A percentile compares a stretch with the other conserved stretches of the same genome.
Evolutionary conservation across 2,113 vertebrate species (phyloP).

Genomic region (Poecile atricapillus): DNA sequence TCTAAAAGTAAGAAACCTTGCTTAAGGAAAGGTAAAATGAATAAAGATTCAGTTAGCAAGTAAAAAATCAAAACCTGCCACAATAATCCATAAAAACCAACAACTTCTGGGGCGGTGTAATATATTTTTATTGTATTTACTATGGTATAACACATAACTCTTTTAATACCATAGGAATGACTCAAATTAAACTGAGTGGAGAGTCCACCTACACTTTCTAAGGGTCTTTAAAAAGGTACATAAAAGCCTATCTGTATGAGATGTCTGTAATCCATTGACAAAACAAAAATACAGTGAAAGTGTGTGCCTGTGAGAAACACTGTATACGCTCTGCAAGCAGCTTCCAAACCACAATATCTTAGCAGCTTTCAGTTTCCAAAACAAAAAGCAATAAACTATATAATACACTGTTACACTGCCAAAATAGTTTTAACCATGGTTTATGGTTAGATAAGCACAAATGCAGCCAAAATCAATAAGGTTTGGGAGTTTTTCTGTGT

Average conservation of each 20-base stretch:
- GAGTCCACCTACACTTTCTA: background rate
- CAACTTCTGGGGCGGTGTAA: background rate
- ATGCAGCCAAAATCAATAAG: conserved; percentile 48
- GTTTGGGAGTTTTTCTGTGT: background rate
- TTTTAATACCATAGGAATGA: background rate
- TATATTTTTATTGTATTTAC: background rate
- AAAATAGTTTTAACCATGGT: conserved; percentile 47
- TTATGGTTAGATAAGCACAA: conserved; percentile 57
- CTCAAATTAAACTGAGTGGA: background rate
- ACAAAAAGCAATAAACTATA: conserved; percentile 55
- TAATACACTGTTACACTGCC: conserved; percentile 41
- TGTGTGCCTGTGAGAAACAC: background rate
- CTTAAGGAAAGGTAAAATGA: background rate
- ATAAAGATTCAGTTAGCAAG: background rate
- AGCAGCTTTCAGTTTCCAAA: conserved; percentile 67
- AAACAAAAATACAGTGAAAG: conserved; percentile 37
- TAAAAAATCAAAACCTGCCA: background rate
- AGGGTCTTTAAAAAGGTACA: background rate
- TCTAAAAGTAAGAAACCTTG: background rate
- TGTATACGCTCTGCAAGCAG: background rate
- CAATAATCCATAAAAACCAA: background rate
- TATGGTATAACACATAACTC: background rate
- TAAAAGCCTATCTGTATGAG: background rate
- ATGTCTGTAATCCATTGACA: conserved; percentile 23
- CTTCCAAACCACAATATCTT: conserved; percentile 68